phyloP scores from a whole-genome alignment of 2,888 invertebrate genomes.

The Meteorus cinctellus region DNA sequence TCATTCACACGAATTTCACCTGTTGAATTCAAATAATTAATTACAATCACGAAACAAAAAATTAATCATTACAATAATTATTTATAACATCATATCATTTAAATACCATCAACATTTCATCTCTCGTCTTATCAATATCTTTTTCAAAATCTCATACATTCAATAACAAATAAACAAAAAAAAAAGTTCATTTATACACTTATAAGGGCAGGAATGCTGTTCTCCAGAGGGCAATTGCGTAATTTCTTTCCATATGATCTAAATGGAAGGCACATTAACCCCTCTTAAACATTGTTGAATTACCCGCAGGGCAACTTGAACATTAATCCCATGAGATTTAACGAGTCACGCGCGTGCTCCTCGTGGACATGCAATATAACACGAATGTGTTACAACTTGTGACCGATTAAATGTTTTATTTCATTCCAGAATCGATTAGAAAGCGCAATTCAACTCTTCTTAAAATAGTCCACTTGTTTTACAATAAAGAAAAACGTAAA shows the following conservation, averaged over 20 bases:
- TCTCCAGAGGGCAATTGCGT: conserved; percentile 27
- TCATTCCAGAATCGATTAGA: conserved; percentile 31
- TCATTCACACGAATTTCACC: conserved; percentile 95
- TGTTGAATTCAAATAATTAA: conserved; percentile 64
- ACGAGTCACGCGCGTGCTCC: conserved; percentile 26
- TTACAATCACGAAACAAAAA: background rate
- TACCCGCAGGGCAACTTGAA: conserved; percentile 30
- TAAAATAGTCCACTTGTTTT: background rate
- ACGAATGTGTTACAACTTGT: conserved; percentile 35
- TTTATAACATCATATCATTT: background rate
- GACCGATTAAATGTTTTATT: conserved; percentile 33
- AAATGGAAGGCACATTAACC: conserved; percentile 17
- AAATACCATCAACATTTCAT: background rate
- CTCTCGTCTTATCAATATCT: background rate
- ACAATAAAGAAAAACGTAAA: background rate
- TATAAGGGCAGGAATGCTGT: conserved; percentile 37
- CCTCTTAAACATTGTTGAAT: conserved; percentile 13
- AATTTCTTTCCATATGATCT: conserved; percentile 5
- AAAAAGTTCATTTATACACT: conserved; percentile 18
- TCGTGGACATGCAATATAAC: conserved; percentile 27
- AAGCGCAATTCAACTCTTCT: conserved; percentile 17
- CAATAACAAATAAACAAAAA: background rate
- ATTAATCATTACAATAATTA: background rate
- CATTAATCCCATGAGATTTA: conserved; percentile 17
- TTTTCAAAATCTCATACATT: background rate